Percentiles rank a stretch among this genome's conserved stretches.
Conservation (phyloP, 2,888 invertebrate genomes). For the Hyposoter dolosus region DNA sequence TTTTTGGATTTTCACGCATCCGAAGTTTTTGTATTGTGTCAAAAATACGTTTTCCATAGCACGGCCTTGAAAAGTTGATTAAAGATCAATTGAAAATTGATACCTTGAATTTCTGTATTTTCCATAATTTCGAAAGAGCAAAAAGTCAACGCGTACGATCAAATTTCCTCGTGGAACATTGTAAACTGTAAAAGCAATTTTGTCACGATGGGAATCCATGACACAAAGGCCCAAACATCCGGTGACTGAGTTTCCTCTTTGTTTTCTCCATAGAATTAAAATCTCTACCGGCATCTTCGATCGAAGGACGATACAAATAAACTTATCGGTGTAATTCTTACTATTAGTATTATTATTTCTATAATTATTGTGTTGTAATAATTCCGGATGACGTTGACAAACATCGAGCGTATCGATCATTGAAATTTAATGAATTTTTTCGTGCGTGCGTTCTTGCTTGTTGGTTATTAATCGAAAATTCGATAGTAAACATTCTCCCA, state of each 20-base stretch:
- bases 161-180: not conserved
- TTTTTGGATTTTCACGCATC: not conserved
- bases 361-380: slow-evolving; percentile 16
- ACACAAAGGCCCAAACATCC: not conserved
- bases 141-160: not conserved
- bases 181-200: not conserved
- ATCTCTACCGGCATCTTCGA: slow-evolving; percentile 50
- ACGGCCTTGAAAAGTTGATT: not conserved
- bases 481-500: slow-evolving; percentile 1
- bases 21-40: not conserved
- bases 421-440: not conserved
- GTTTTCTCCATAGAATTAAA: slow-evolving; percentile 43
- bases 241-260: not conserved
- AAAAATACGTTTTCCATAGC: not conserved
- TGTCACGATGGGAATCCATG: not conserved
- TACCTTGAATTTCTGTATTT: not conserved
- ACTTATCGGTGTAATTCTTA: slow-evolving; percentile 18
- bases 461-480: slow-evolving; percentile 19
- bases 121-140: not conserved
- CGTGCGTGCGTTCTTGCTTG: not conserved
- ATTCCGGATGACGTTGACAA: slow-evolving; percentile 2
- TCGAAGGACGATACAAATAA: slow-evolving; percentile 32
- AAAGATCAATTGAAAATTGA: not conserved
- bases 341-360: slow-evolving; percentile 17
- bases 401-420: not conserved